Evolutionary conservation across 2,797 vertebrate genomes (phyloP), one percentile per base, ranked within the genome.

Genomic region (Coregonus suidteri): DNA sequence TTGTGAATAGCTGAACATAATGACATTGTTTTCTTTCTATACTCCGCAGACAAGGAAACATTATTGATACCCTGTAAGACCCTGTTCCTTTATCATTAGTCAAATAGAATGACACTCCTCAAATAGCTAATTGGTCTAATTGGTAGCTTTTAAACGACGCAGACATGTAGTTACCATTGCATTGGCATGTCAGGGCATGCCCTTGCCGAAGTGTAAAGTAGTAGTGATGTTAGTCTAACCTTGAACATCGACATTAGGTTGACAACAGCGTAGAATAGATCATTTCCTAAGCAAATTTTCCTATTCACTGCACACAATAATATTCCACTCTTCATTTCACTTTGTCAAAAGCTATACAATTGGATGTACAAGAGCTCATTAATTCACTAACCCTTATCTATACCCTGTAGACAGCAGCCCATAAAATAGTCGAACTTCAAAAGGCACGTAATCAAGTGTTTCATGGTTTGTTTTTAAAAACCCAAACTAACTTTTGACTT

Each of bases 61-160:
- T 18, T 20, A n/a, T 62, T 7, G 6, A 25, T 62, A 20, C 72
- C 34, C n/a, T 41, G 4, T 67, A 51, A 67, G 30, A 30, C 20
- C 3, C 64, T 31, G 31, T 54, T 78, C 52, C 18, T 53, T 59
- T 20, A 13, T 35, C 52, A 75, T 51, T 18, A 71, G 56, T 78
- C 72, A 72, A 72, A 80, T 34, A 30, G 37, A 59, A 81, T 78
- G 18, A 78, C 31, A 7, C 74, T 73, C 31, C 65, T 70, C 56
- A 74, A 25, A 76, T 30, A 59, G 67, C 64, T 76, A 71, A 70
- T 74, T 82, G 18, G 15, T 69, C 11, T 81, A 81, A 81, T 81
- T 77, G 68, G 56, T 6, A 62, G 56, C 56, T n/a, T n/a, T n/a
- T 62, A 20, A 62, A 62, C 5, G 18, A 47, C 65, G 41, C 70